A percentile compares a stretch with the other conserved stretches of the same genome.
phyloP scores from a whole-genome alignment of 2,888 invertebrate genomes.

The Rhopalosiphum nymphaeae region DNA sequence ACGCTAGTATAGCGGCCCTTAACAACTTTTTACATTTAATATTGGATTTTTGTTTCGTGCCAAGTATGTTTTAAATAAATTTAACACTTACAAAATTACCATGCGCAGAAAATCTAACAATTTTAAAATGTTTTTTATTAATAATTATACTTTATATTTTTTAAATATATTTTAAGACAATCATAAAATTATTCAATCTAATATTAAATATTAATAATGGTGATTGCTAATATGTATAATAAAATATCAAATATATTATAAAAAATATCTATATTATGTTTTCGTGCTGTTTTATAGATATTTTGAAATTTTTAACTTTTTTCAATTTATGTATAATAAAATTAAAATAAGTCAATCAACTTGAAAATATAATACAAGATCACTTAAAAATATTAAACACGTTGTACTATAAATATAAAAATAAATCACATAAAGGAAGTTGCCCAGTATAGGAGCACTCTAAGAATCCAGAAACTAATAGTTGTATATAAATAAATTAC shows the following conservation, averaged over 20 bases:
- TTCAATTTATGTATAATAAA: no score
- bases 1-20: no score
- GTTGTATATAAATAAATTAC: background rate
- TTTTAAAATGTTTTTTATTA: no score
- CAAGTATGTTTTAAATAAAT: background rate
- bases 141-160: background rate
- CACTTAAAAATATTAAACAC: background rate
- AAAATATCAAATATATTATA: background rate
- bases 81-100: background rate
- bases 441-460: no score
- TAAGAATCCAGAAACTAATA: background rate
- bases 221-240: background rate
- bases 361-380: background rate
- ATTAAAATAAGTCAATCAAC: no score
- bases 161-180: background rate
- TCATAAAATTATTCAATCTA: background rate
- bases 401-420: background rate
- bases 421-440: background rate
- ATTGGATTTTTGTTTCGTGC: background rate
- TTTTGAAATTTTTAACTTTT: no score
- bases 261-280: no score
- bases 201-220: background rate
- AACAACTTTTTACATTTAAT: background rate
- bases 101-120: background rate
- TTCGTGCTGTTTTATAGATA: no score